Conservation (phyloP, 2,113 vertebrate genomes). For the Romanogobio albipinnatus region DNA sequence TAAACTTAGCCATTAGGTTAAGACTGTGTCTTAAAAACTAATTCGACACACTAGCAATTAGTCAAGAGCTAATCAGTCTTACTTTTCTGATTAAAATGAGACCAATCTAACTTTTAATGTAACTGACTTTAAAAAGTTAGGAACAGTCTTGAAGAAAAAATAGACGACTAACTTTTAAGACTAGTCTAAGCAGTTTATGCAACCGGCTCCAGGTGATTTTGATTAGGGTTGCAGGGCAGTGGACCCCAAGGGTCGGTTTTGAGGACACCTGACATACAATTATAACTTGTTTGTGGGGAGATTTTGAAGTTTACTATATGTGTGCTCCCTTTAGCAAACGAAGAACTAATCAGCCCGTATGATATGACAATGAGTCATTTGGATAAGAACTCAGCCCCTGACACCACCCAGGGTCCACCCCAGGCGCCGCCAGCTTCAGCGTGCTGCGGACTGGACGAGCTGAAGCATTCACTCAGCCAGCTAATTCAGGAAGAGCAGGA, state of each 20-base stretch:
- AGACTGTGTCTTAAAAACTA: no score
- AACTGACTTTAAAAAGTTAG: no score
- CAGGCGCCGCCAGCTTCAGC: background rate
- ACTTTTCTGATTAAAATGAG: no score
- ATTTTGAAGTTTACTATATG: slow-evolving; percentile 45
- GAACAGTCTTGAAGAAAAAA: no score
- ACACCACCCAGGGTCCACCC: background rate
- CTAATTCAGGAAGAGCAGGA: slow-evolving; percentile 52
- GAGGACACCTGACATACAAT: background rate
- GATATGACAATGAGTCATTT: slow-evolving; percentile 22
- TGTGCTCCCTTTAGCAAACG: slow-evolving; percentile 56
- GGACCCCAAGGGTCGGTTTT: background rate
- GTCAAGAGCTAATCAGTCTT: no score
- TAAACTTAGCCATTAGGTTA: no score
- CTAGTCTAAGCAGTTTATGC: no score
- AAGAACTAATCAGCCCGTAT: slow-evolving; percentile 31
- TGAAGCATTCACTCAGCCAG: slow-evolving; percentile 52
- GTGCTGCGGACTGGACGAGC: slow-evolving; percentile 35
- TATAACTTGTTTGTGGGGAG: background rate
- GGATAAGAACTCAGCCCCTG: background rate
- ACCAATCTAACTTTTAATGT: no score
- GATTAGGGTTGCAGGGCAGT: background rate
- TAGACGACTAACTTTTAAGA: no score
- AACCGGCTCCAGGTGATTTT: background rate
- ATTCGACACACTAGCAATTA: no score